Evolutionary conservation across 2,888 invertebrate genomes (phyloP), one percentile per base, ranked within the genome.

Genomic region (Cyclophora albipunctata): DNA sequence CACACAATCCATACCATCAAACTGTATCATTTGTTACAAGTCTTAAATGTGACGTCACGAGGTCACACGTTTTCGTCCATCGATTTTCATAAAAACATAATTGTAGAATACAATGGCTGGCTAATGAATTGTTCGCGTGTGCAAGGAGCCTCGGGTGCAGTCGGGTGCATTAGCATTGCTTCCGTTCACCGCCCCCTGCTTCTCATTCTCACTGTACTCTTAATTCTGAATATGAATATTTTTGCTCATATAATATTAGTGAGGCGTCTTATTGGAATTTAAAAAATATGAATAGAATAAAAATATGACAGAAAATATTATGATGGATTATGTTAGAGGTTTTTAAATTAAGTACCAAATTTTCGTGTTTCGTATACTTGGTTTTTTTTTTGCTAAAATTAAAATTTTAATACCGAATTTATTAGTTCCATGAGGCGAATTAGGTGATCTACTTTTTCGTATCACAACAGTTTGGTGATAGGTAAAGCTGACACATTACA

Each of bases 81-180:
- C 54, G 60, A 61, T 61, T 58, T 51, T 55, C 47, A 58, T 61
- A 52, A 60, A 64, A 64, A 62, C 37, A 5, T 62, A 62, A 64
- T 55, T 60, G 56, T 53, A 62, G 53, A 62, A 67, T 73, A 81
- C 80, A 83, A 83, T 81, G 69, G 68, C 57, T 52, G 63, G 71
- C 71, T 84, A 85, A 86, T 84, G 85, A 84, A 84, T 84, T 82
- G 84, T 79, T 85, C 76, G 84, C 84, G 84, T 85, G 84, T 64
- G 60, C 63, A 60, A 67, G 63, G 60, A 63, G 43, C 34, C 67
- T 66, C 73, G 78, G 78, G 74, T 81, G 85, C 82, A 84, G 81
- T 84, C 84, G 87, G 84, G 82, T 88, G 89, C 89, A 89, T 89
- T 89, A 89, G 85, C 71, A 60, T 60, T 66, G 78, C 79, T 89